Base-by-base conservation (phyloP, 2,113 vertebrate genomes). In the Dinomys branickii region DNA sequence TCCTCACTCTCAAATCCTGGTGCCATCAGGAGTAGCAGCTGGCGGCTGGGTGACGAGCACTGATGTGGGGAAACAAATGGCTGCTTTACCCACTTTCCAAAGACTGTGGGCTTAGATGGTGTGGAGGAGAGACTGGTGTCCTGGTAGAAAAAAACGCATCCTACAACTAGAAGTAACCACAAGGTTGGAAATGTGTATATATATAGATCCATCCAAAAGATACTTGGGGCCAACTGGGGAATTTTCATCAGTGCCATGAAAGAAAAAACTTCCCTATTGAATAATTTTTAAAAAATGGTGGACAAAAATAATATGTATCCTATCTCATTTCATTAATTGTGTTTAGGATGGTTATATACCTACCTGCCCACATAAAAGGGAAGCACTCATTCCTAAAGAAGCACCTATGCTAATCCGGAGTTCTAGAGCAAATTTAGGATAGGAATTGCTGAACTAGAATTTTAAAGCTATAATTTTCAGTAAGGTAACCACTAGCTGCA, bases 131-230 rank as follows among this genome's bases (percentile, higher is more conserved):
- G 26, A 38, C 28, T 93, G 35, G 6, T 67, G 0, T 77, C 35
- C 56, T 77, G 20, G 80, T 63, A 58, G 82, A 96, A 97, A 78
- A 96, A 97, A 54, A 30, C 56, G 69, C 12, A 85, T 88, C 89
- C 88, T 91, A 71, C 58, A 93, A 96, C 38, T 93, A 95, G 33
- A 93, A 93, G n/a, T 83, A 93, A 93, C 61, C 87, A 65, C 71
- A 88, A 24, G n/a, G 50, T 73, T 92, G 0, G 14, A 33, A 24
- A 50, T 61, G 3, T 61, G 7, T n/a, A n/a, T 67, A 58, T 65
- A 33, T 30, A 65, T 65, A 30, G 30, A 10, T 65, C 61, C 12
- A 65, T 65, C 69, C 85, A 90, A 80, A 91, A 85, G 59, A 54
- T 80, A 81, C 14, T 61, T 0, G 41, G 63, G 69, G 6, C 50